Evolutionary conservation across 2,797 vertebrate species (phyloP).

Genomic region (Melanotaenia boesemani): DNA sequence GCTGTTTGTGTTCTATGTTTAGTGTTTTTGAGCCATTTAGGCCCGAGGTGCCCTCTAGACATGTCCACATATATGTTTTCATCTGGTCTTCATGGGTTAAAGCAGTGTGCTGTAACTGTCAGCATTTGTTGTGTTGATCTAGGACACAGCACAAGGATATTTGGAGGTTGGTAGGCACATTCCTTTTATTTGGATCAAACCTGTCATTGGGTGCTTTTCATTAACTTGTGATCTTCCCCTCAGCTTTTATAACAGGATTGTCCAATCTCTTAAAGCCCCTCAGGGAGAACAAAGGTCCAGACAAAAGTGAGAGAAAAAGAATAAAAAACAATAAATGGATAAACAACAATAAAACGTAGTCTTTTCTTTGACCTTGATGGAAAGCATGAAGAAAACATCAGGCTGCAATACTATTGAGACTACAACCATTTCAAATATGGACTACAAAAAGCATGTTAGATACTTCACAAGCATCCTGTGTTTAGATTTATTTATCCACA

Average conservation of each 20-base stretch:
- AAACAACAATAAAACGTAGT: no score
- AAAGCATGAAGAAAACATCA: no score
- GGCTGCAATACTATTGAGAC: neutral
- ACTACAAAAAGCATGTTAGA: no score
- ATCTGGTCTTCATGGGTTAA: neutral
- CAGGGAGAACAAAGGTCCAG: neutral
- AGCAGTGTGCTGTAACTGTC: neutral
- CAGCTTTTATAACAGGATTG: neutral
- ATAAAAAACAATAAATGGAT: neutral
- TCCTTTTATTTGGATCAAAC: neutral
- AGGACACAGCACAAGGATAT: neutral
- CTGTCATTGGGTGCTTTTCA: neutral
- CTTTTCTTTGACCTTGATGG: neutral
- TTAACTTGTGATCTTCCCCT: neutral
- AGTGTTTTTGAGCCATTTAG: neutral
- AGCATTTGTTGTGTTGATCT: conserved; percentile 1
- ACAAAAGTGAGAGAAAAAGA: neutral
- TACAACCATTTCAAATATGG: neutral
- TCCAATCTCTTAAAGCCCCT: neutral
- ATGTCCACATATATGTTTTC: neutral
- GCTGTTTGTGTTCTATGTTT: neutral
- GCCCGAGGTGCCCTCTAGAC: neutral
- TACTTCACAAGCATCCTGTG: no score
- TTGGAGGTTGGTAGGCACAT: conserved; percentile 6
- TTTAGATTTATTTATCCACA: no score